A percentile compares a stretch with the other conserved stretches of the same genome.
These are phyloP conservation scores for Troides oblongomaculatus DNA, from an alignment of 2,888 invertebrate species.

Conservation along the genomic window DNA sequence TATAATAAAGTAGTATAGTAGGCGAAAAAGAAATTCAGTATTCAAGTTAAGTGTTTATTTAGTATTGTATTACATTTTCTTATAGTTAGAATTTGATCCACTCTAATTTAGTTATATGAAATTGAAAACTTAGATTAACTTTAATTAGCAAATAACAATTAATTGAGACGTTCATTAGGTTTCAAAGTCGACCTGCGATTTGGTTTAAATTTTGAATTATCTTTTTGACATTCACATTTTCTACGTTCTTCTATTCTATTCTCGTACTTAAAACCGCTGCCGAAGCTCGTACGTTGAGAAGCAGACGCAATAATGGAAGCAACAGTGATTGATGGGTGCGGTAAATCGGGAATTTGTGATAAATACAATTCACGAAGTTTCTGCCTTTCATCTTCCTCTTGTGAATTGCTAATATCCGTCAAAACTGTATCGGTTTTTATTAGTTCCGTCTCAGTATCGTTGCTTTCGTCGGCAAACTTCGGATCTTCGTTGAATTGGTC, in stretches of 20 bases:
- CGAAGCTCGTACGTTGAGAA: slow-evolving; percentile 44
- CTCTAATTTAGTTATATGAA: background rate
- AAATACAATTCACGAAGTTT: slow-evolving; percentile 46
- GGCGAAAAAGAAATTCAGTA: no score
- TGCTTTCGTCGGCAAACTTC: slow-evolving; percentile 32
- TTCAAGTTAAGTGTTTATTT: no score
- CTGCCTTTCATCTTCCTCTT: slow-evolving; percentile 37
- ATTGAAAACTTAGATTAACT: background rate
- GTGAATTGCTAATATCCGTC: slow-evolving; percentile 34
- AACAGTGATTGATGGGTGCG: slow-evolving; percentile 49
- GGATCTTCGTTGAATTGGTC: slow-evolving; percentile 28
- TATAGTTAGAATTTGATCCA: no score
- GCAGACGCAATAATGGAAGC: slow-evolving; percentile 54
- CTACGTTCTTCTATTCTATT: slow-evolving; percentile 47
- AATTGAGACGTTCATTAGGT: slow-evolving; percentile 36
- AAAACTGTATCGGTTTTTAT: slow-evolving; percentile 11
- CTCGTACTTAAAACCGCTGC: slow-evolving; percentile 47
- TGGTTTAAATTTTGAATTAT: slow-evolving; percentile 45
- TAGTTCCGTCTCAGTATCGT: slow-evolving; percentile 12
- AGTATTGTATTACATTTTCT: no score
- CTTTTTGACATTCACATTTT: slow-evolving; percentile 24
- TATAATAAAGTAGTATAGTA: no score
- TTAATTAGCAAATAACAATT: background rate
- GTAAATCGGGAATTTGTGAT: slow-evolving; percentile 54
- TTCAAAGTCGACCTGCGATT: slow-evolving; percentile 51